phyloP scores from a whole-genome alignment of 2,888 invertebrate genomes.

The Habroteleia sp. region DNA sequence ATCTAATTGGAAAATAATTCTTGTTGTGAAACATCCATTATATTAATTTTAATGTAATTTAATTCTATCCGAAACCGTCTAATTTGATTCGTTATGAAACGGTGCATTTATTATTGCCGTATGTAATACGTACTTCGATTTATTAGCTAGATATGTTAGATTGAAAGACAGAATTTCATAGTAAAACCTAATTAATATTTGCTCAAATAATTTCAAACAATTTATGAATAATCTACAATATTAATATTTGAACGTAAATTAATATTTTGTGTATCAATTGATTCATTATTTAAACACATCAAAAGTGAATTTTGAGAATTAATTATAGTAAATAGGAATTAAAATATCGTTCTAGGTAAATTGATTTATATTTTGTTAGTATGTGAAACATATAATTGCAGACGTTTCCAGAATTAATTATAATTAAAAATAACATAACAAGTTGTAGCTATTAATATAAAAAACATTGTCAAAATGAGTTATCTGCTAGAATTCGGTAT shows the following conservation, averaged over 20 bases:
- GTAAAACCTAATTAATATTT: constrained; percentile 13
- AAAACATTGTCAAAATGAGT: too few relatives aligned
- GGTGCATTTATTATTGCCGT: background rate
- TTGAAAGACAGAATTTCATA: constrained; percentile 5
- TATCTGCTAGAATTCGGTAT: too few relatives aligned
- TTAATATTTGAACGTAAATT: background rate
- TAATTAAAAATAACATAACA: too few relatives aligned
- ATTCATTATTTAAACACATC: background rate
- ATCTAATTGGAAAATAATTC: constrained; percentile 4
- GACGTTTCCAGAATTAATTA: too few relatives aligned
- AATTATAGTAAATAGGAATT: background rate
- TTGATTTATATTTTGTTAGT: too few relatives aligned
- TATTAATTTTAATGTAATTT: constrained; percentile 9
- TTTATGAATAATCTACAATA: background rate
- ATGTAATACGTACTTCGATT: constrained; percentile 2
- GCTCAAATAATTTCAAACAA: constrained; percentile 5
- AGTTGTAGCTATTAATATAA: too few relatives aligned
- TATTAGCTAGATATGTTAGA: background rate
- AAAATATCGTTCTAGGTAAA: too few relatives aligned
- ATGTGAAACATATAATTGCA: too few relatives aligned
- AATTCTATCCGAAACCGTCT: background rate
- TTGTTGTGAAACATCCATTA: background rate
- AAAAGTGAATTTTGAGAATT: background rate
- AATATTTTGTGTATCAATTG: background rate
- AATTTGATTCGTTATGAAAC: constrained; percentile 5